phyloP scores from a whole-genome alignment of 2,113 vertebrate genomes.

The Nyctereutes procyonoides region DNA sequence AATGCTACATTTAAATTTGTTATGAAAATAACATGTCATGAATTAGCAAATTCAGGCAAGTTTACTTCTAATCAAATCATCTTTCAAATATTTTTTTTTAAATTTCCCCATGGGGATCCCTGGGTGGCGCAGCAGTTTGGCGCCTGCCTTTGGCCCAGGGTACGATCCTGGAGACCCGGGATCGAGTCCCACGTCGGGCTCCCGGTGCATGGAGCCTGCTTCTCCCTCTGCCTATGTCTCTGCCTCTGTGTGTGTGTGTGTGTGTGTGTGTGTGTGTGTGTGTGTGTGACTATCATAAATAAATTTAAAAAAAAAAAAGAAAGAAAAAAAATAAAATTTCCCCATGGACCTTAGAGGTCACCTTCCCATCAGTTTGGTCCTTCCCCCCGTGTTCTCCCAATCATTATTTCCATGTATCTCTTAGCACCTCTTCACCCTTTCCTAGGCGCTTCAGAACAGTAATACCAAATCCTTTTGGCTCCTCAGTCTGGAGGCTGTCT shows the following conservation, averaged over 20 bases:
- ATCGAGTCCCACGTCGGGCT: no score
- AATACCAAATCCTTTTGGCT: not conserved
- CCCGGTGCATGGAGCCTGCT: no score
- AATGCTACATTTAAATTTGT: not conserved
- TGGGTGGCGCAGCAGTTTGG: no score
- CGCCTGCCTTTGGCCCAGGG: no score
- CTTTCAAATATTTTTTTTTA: not conserved
- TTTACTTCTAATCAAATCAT: not conserved
- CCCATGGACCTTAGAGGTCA: not conserved
- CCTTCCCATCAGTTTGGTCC: not conserved
- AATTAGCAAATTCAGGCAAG: constrained; percentile 25
- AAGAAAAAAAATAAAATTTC: no score
- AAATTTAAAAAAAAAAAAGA: no score
- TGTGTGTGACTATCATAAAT: no score
- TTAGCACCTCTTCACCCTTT: not conserved
- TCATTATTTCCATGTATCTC: not conserved
- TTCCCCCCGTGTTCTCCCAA: not conserved
- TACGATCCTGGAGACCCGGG: no score
- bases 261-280: no score
- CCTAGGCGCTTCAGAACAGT: not conserved
- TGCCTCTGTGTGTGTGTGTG: no score
- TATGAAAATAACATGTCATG: not conserved
- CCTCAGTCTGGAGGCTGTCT: not conserved
- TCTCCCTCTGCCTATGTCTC: no score
- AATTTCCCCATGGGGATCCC: not conserved